phyloP scores from a whole-genome alignment of 2,888 invertebrate species.

The Plebejus argus region DNA sequence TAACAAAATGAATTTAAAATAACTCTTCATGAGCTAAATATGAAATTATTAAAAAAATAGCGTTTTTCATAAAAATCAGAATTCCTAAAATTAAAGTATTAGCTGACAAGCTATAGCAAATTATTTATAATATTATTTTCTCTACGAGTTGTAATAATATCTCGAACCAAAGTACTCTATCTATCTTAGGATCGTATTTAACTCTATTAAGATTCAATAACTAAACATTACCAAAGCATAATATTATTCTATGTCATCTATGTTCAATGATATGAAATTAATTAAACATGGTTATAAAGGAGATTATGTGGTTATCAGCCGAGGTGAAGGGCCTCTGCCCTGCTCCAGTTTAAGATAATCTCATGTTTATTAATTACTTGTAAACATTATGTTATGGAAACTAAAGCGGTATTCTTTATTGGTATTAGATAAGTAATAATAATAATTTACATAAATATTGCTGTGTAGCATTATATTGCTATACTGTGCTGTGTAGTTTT shows the following conservation, averaged over 20 bases:
- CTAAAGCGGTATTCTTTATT: not conserved
- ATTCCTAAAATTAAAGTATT: not conserved
- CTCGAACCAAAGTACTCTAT: not conserved
- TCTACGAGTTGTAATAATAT: no score
- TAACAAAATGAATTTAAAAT: not conserved
- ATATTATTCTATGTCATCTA: not conserved
- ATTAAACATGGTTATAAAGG: not conserved
- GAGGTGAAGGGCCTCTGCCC: slow-evolving; percentile 7
- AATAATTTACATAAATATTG: not conserved
- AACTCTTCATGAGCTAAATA: no score
- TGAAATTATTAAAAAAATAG: no score
- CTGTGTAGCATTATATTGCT: no score
- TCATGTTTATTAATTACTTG: slow-evolving; percentile 5
- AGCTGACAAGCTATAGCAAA: no score
- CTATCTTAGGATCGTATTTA: not conserved
- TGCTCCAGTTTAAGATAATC: not conserved
- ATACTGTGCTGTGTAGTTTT: no score
- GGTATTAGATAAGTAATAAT: not conserved
- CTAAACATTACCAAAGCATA: not conserved
- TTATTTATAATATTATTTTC: no score
- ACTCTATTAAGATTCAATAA: not conserved
- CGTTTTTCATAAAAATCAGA: not conserved
- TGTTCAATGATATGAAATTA: slow-evolving; percentile 10
- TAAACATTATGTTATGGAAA: not conserved
- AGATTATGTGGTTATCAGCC: not conserved